Evolutionary conservation across 2,113 vertebrate genomes (phyloP), one percentile per base, ranked within the genome.

Genomic region (Hipposideros armiger): DNA sequence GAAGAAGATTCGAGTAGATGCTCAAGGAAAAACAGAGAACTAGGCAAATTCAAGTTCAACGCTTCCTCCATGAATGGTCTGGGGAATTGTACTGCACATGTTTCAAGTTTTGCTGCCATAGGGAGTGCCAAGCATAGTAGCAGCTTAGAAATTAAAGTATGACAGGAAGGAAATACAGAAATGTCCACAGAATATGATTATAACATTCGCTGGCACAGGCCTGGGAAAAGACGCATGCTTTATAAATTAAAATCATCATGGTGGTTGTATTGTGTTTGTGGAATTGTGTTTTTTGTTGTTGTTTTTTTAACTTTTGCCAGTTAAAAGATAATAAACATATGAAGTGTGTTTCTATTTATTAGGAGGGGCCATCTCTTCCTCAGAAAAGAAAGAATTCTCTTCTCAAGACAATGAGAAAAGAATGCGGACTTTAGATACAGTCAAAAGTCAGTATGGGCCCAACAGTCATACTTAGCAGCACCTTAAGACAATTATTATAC

Each of bases 361-460:
- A 32, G 17, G 54, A 94, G 36, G 86, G 22, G 3, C 14, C 67
- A 69, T 42, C 42, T 64, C 50, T 86, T 87, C 47, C 52, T 76
- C 42, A 90, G 90, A 52, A 95, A 40, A 92, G 50, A 91, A 95
- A 64, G 50, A n/a, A 85, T 45, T 58, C 6, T 93, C 24, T 91
- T 92, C 60, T 77, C 10, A 66, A 87, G 58, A 80, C 22, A 77
- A 84, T 58, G 47, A 92, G 32, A 94, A 50, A 54, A 83, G 60
- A 82, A n/a, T 26, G 50, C 13, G 30, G 5, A 40, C 28, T 67
- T 95, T n/a, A 54, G 42, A 62, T 45, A 62, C 1, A 74, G 11
- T 47, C 45, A 54, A 78, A 84, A 90, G 19, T 22, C 70, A 45
- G 26, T 45, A 52, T 50, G 87, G 26, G 17, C 36, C 62, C 19